These are phyloP conservation scores for Lithophane ornitopus DNA, from an alignment of 2,888 invertebrate genomes.

Conservation along the genomic window DNA sequence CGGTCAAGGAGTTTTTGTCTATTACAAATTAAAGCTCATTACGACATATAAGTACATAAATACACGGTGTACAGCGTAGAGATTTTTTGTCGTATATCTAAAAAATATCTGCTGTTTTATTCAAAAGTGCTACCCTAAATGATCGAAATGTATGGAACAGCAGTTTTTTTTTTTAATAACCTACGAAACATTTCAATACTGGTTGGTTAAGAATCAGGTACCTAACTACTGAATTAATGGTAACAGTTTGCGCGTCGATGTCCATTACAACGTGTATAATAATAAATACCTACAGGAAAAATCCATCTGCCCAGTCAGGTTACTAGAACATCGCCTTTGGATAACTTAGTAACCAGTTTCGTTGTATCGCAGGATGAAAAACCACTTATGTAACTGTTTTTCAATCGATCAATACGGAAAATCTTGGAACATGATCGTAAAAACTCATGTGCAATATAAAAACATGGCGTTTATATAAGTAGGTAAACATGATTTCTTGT, in stretches of 20 bases:
- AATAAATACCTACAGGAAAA: not conserved
- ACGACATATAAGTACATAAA: too few species aligned
- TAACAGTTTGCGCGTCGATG: too few species aligned
- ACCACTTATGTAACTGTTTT: constrained; percentile 28
- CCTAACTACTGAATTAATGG: too few species aligned
- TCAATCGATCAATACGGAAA: constrained; percentile 20
- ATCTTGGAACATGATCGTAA: constrained; percentile 19
- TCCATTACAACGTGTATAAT: too few species aligned
- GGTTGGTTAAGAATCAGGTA: too few species aligned
- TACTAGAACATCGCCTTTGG: constrained; percentile 14
- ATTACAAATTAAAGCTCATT: not conserved
- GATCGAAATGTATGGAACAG: too few species aligned
- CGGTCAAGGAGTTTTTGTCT: not conserved
- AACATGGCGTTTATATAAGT: constrained; percentile 9
- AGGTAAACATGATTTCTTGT: constrained; percentile 16
- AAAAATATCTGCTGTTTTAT: too few species aligned
- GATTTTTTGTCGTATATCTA: too few species aligned
- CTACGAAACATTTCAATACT: too few species aligned
- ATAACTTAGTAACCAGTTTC: constrained; percentile 27
- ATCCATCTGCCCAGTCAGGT: not conserved
- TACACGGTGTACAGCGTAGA: not conserved
- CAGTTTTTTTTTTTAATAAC: too few species aligned
- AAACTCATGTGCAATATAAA: constrained; percentile 22
- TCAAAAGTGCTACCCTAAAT: too few species aligned
- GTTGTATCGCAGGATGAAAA: constrained; percentile 15